These are phyloP conservation scores for Tetraneura akinire DNA, from an alignment of 1,140 invertebrate genomes.

Conservation along the genomic window DNA sequence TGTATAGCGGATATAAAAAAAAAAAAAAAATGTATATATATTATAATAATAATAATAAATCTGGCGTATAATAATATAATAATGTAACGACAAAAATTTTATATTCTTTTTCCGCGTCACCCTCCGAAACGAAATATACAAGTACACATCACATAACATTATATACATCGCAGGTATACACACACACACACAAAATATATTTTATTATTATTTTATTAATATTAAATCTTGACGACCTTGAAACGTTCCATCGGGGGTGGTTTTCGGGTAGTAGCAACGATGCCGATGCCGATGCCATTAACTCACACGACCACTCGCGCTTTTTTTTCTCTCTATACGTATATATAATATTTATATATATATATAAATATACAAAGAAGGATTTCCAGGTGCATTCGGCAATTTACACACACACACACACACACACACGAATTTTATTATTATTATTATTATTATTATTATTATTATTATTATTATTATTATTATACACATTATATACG, in stretches of 20 bases:
- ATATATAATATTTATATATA: no score
- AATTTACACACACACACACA: no score
- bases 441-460: no score
- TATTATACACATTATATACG: background rate
- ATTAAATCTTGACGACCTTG: conserved; percentile 29
- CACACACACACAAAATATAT: no score
- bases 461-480: no score
- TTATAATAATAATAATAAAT: background rate
- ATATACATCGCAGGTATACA: no score
- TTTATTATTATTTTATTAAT: conserved; percentile 14
- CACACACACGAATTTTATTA: no score
- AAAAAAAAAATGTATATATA: background rate
- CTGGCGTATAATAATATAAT: background rate
- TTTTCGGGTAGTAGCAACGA: background rate
- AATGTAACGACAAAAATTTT: conserved; percentile 18
- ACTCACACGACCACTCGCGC: conserved; percentile 27
- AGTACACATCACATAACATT: background rate
- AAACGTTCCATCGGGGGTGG: conserved; percentile 24
- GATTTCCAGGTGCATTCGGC: conserved; percentile 36
- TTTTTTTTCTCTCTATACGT: conserved; percentile 22
- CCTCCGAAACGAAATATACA: background rate
- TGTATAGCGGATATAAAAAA: background rate
- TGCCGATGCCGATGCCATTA: conserved; percentile 37
- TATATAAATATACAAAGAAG: background rate
- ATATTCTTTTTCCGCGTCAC: background rate